Percentiles rank a stretch among this genome's conserved stretches.
phyloP scores from a whole-genome alignment of 2,888 invertebrate species.

The Drosophila rellima region DNA sequence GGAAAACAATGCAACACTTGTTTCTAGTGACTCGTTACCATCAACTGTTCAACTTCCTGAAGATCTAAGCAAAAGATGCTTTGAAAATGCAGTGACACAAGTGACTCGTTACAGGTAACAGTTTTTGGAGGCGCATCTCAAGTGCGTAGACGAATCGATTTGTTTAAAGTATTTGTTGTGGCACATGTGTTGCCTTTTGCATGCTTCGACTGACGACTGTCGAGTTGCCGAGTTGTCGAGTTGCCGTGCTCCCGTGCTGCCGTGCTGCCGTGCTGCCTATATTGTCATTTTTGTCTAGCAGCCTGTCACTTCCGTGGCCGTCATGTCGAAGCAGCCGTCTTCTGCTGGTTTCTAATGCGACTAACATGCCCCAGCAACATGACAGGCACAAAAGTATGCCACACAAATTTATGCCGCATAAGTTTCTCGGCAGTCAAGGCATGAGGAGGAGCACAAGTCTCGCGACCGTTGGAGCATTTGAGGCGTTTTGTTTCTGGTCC shows the following conservation, averaged over 20 bases:
- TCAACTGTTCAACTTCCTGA: not conserved
- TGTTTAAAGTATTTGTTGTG: slow-evolving; percentile 70
- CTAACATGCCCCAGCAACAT: slow-evolving; percentile 46
- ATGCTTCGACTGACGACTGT: slow-evolving; percentile 22
- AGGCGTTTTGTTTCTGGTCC: slow-evolving; percentile 60
- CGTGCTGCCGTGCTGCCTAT: slow-evolving; percentile 47
- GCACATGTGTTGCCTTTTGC: slow-evolving; percentile 62
- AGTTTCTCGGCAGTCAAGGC: slow-evolving; percentile 53
- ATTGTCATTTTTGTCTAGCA: slow-evolving; percentile 60
- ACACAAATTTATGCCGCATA: slow-evolving; percentile 43
- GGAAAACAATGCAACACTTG: not conserved
- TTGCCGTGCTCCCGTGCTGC: slow-evolving; percentile 44
- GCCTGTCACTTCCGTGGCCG: slow-evolving; percentile 58
- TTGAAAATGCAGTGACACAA: not conserved
- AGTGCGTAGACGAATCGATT: slow-evolving; percentile 49
- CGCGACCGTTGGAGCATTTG: slow-evolving; percentile 62
- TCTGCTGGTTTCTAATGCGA: slow-evolving; percentile 50
- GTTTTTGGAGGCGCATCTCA: slow-evolving; percentile 19
- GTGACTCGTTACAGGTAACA: slow-evolving; percentile 14
- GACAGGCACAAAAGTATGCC: slow-evolving; percentile 49
- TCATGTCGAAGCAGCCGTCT: slow-evolving; percentile 73
- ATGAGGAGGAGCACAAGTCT: not conserved
- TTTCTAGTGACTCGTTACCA: not conserved
- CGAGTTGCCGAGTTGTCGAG: slow-evolving; percentile 2
- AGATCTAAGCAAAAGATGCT: not conserved